These are phyloP conservation scores for Chouioia cunea DNA, from an alignment of 2,888 invertebrate species.

Conservation along the genomic window DNA sequence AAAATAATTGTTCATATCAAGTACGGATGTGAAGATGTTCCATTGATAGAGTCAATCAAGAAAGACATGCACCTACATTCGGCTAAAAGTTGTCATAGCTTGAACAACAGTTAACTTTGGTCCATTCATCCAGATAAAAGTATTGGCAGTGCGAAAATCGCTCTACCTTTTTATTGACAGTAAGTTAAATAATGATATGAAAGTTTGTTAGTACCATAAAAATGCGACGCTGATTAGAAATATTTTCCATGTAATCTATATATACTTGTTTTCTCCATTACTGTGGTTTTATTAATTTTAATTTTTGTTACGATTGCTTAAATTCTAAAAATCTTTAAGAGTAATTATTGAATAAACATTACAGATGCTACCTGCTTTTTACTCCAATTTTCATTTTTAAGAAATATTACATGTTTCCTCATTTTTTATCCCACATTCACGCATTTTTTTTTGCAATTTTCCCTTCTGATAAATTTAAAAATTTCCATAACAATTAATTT, in stretches of 20 bases:
- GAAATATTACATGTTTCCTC: slow-evolving; percentile 36
- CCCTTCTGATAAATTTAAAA: slow-evolving; percentile 65
- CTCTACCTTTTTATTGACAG: slow-evolving; percentile 32
- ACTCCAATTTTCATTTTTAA: slow-evolving; percentile 31
- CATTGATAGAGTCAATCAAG: slow-evolving; percentile 3
- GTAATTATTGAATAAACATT: slow-evolving; percentile 46
- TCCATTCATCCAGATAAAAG: slow-evolving; percentile 45
- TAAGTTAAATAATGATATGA: slow-evolving; percentile 44
- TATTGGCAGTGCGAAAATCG: slow-evolving; percentile 40
- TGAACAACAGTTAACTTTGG: slow-evolving; percentile 49
- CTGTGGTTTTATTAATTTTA: slow-evolving; percentile 36
- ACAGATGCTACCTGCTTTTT: slow-evolving; percentile 39
- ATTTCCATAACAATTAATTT: slow-evolving; percentile 66
- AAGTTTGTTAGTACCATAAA: slow-evolving; percentile 46
- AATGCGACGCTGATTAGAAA: slow-evolving; percentile 42
- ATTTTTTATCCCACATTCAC: slow-evolving; percentile 40
- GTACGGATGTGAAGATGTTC: no score
- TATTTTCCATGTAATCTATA: slow-evolving; percentile 34
- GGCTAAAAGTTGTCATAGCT: slow-evolving; percentile 39
- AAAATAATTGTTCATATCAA: no score
- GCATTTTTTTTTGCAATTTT: slow-evolving; percentile 58
- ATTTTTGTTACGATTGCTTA: slow-evolving; percentile 44
- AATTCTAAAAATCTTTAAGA: slow-evolving; percentile 45
- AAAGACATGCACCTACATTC: slow-evolving; percentile 27
- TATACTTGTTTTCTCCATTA: slow-evolving; percentile 36